Conservation (phyloP, 1,140 invertebrate species). For the Caerostris darwini region DNA sequence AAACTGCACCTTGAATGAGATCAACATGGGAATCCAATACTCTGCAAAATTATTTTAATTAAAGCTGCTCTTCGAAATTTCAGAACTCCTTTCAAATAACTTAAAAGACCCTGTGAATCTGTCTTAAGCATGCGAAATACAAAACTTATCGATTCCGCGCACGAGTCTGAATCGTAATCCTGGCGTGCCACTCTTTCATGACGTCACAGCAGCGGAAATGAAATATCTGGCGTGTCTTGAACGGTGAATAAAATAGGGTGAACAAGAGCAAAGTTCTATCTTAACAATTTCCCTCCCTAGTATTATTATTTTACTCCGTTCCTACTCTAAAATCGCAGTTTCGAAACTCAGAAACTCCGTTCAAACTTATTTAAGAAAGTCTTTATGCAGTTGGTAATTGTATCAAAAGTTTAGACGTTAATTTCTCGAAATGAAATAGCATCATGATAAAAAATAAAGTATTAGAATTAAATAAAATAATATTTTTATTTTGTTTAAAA, state of each 20-base stretch:
- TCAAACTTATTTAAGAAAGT: too few relatives aligned
- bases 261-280: neutral
- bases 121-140: neutral
- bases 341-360: neutral
- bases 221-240: neutral
- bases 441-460: too few relatives aligned
- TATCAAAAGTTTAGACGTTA: too few relatives aligned
- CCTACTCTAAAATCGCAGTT: neutral
- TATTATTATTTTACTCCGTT: neutral
- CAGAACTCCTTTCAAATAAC: neutral
- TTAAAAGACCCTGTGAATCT: neutral
- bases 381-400: too few relatives aligned
- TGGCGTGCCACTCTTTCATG: neutral
- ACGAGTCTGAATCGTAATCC: neutral
- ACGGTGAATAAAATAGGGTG: neutral
- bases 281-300: neutral
- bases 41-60: too few relatives aligned
- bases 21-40: too few relatives aligned
- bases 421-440: too few relatives aligned
- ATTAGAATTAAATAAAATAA: too few relatives aligned
- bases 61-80: too few relatives aligned
- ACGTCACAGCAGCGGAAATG: conserved; percentile 18
- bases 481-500: too few relatives aligned
- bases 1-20: too few relatives aligned
- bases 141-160: conserved; percentile 12